A percentile compares a stretch with the other conserved stretches of the same genome.
Conservation (phyloP, 2,888 invertebrate genomes). For the Zelleria hepariella region DNA sequence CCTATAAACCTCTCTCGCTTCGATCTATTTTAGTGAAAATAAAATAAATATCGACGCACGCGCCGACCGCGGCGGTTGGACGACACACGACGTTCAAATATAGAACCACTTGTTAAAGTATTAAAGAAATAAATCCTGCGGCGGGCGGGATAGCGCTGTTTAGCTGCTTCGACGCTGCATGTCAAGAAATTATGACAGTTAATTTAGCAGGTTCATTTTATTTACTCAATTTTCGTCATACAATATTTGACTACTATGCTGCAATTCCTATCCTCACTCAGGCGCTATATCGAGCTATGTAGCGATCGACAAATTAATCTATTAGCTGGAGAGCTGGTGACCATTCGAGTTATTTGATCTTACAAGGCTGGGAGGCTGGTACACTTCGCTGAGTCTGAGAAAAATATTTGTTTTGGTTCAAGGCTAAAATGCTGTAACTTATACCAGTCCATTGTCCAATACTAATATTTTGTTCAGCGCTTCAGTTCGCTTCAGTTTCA, state of each 20-base stretch:
- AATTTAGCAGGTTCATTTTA: too few relatives aligned
- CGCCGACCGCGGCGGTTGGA: slow-evolving; percentile 32
- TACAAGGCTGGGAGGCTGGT: too few relatives aligned
- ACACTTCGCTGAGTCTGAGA: not conserved
- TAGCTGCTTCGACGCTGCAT: not conserved
- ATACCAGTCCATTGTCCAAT: not conserved
- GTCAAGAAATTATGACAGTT: not conserved
- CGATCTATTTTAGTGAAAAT: slow-evolving; percentile 68
- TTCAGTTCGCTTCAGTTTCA: not conserved
- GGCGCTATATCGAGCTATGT: too few relatives aligned
- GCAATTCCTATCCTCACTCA: too few relatives aligned
- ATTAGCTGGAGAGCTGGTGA: too few relatives aligned
- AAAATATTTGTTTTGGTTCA: not conserved
- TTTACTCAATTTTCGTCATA: too few relatives aligned
- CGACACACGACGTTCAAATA: slow-evolving; percentile 43
- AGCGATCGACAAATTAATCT: too few relatives aligned
- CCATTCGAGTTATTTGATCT: too few relatives aligned
- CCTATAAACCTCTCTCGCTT: slow-evolving; percentile 12
- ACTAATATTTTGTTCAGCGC: not conserved
- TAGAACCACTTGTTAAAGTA: slow-evolving; percentile 64
- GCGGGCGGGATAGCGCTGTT: not conserved
- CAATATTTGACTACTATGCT: too few relatives aligned
- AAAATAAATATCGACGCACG: slow-evolving; percentile 62
- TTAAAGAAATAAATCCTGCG: slow-evolving; percentile 37
- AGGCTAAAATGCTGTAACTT: too few relatives aligned